These are phyloP conservation scores for Archocentrus centrarchus DNA, from an alignment of 2,113 vertebrate species.

Conservation along the genomic window DNA sequence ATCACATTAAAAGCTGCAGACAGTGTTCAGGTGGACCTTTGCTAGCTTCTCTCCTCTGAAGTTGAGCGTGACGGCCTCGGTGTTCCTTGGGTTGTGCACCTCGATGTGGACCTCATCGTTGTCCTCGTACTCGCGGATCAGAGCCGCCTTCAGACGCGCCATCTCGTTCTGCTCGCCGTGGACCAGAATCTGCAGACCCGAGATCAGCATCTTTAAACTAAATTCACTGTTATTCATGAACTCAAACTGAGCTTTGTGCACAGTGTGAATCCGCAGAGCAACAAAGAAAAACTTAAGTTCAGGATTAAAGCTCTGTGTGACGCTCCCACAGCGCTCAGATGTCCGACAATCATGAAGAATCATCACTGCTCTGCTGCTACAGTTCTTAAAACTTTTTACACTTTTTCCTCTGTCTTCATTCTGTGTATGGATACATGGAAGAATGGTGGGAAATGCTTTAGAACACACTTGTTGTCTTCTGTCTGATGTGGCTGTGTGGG, in stretches of 20 bases:
- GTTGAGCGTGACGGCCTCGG: constrained; percentile 95
- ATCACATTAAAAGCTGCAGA: background rate
- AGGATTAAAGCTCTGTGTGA: background rate
- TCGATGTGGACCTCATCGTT: constrained; percentile 97
- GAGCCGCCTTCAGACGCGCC: constrained; percentile 95
- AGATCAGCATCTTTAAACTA: background rate
- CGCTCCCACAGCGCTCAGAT: background rate
- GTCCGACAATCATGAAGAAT: background rate
- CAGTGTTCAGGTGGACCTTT: constrained; percentile 74
- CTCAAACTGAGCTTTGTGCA: background rate
- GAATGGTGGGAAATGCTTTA: too few species aligned
- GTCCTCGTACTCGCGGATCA: constrained; percentile 97
- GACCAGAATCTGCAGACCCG: constrained; percentile 87
- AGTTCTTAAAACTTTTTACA: background rate
- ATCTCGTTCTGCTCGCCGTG: constrained; percentile 99
- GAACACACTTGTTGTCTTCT: background rate
- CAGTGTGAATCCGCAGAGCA: background rate
- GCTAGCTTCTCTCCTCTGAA: constrained; percentile 98
- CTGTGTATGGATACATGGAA: too few species aligned
- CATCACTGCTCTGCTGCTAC: background rate
- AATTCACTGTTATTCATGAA: background rate
- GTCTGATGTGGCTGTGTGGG: background rate
- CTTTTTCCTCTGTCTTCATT: too few species aligned
- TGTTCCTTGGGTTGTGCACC: constrained; percentile 97
- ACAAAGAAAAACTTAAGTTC: background rate